phyloP scores from a whole-genome alignment of 2,113 vertebrate genomes.

The Neolamprologus hecqui region DNA sequence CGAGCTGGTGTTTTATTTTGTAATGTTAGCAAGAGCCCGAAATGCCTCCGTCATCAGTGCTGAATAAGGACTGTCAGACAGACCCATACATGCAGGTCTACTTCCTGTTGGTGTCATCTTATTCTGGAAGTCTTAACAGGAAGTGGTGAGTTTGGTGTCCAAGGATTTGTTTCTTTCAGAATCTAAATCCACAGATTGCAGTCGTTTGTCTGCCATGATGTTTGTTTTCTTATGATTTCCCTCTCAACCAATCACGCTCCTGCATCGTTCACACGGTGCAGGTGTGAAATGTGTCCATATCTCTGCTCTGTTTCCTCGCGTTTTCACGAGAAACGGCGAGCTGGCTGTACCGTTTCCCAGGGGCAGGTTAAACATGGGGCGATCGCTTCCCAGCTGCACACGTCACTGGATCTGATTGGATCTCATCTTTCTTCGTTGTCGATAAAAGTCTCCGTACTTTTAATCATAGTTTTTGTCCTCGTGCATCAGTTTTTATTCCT shows the following conservation, averaged over 20 bases:
- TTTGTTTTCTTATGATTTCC: not conserved
- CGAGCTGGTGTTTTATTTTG: not conserved
- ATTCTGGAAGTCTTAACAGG: not conserved
- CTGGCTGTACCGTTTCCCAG: not conserved
- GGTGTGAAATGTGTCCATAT: not conserved
- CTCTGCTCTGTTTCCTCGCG: not conserved
- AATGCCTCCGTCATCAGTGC: not conserved
- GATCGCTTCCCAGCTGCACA: not conserved
- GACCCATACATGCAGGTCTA: accelerated
- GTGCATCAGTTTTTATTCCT: not conserved
- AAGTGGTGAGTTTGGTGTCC: not conserved
- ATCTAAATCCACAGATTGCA: accelerated
- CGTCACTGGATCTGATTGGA: not conserved
- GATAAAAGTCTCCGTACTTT: not conserved
- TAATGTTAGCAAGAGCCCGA: accelerated
- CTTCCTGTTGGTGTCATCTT: not conserved
- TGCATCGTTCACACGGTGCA: accelerated
- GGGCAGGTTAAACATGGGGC: not conserved
- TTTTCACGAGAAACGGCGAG: not conserved
- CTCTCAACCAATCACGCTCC: not conserved
- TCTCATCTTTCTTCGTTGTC: not conserved
- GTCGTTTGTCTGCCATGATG: not conserved
- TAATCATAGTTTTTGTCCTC: not conserved
- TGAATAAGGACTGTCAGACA: not conserved
- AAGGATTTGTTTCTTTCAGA: not conserved